phyloP scores from a whole-genome alignment of 2,888 invertebrate species.

The Synergus gifuensis region DNA sequence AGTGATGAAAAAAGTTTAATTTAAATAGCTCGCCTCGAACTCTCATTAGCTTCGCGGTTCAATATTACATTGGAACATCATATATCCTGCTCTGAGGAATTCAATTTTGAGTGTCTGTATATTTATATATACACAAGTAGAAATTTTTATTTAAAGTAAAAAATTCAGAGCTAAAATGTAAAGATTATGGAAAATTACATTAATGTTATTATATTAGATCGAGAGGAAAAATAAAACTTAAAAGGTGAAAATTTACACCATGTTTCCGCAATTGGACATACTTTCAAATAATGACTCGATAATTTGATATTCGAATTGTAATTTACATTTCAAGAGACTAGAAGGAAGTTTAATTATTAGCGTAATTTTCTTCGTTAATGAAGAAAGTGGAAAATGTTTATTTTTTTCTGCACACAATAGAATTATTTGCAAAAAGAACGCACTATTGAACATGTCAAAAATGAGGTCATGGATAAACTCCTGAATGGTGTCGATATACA shows the following conservation, averaged over 20 bases:
- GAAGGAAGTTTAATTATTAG: no score
- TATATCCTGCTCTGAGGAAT: background rate
- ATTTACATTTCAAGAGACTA: no score
- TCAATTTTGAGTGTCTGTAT: slow-evolving; percentile 5
- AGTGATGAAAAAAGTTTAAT: slow-evolving; percentile 48
- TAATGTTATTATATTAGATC: no score
- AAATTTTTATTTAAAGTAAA: background rate
- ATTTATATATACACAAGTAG: background rate
- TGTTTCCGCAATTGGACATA: no score
- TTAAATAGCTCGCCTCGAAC: slow-evolving; percentile 48
- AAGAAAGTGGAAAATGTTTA: no score
- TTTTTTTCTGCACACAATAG: background rate
- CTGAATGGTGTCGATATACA: slow-evolving; percentile 48
- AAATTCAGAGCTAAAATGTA: no score
- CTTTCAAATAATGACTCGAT: no score
- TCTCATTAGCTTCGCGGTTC: slow-evolving; percentile 24
- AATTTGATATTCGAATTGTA: no score
- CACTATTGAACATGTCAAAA: slow-evolving; percentile 50
- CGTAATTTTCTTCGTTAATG: no score
- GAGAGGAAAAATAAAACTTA: no score
- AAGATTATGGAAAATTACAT: no score
- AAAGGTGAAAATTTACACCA: no score
- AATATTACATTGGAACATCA: slow-evolving; percentile 30
- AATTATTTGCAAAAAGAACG: slow-evolving; percentile 11
- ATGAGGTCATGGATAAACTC: slow-evolving; percentile 51